phyloP scores from a whole-genome alignment of 2,797 vertebrate genomes.

The Takifugu rubripes region DNA sequence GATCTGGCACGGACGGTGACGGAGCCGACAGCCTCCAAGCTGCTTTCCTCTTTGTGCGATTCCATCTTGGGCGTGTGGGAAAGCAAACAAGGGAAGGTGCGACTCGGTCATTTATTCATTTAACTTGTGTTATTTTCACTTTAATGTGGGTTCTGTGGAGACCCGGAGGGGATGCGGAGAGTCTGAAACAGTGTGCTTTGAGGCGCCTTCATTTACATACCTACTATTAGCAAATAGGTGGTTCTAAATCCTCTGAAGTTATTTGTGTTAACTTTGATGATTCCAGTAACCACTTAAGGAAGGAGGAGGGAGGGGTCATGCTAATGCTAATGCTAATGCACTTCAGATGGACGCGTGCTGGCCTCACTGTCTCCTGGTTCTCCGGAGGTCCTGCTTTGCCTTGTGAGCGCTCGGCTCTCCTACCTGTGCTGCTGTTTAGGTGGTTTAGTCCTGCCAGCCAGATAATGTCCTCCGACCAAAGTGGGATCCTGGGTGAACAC shows the following conservation, averaged over 20 bases:
- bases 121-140: no score
- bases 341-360: conserved; percentile 52
- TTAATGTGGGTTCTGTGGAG: no score
- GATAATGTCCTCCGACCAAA: no score
- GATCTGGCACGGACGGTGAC: conserved; percentile 37
- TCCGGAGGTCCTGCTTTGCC: conserved; percentile 18
- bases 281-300: conserved; percentile 50
- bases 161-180: background rate
- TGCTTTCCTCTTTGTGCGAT: conserved; percentile 40
- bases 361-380: conserved; percentile 23
- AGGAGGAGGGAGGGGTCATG: conserved; percentile 40
- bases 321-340: conserved; percentile 36
- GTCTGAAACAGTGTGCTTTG: no score
- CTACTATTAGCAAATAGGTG: no score
- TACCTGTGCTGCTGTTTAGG: conserved; percentile 1
- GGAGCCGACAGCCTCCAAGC: conserved; percentile 49
- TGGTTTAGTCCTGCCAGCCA: background rate
- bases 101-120: conserved; percentile 22
- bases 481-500: no score
- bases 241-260: no score
- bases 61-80: conserved; percentile 24
- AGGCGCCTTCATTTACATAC: no score
- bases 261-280: conserved; percentile 13
- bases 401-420: conserved; percentile 10
- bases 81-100: conserved; percentile 15